A percentile compares a stretch with the other conserved stretches of the same genome.
phyloP scores from a whole-genome alignment of 1,140 invertebrate species.

The Stenopsyche tienmushanensis region DNA sequence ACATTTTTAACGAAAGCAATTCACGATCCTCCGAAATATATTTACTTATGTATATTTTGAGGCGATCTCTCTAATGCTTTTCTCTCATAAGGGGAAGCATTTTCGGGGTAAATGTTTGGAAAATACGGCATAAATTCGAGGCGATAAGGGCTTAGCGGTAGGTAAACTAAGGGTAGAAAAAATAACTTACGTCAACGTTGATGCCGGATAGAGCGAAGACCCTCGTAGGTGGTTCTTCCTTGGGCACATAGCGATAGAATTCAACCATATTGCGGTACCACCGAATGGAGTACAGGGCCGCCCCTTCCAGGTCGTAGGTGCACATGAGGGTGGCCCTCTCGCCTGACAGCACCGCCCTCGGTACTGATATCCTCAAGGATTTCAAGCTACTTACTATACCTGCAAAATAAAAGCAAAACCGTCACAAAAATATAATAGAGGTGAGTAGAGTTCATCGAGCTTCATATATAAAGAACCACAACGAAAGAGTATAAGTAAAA shows the following conservation, averaged over 20 bases:
- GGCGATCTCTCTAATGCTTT: too few relatives aligned
- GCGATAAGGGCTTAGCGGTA: background rate
- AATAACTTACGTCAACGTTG: slow-evolving; percentile 71
- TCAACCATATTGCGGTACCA: slow-evolving; percentile 80
- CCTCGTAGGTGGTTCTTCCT: slow-evolving; percentile 67
- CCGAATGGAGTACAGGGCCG: slow-evolving; percentile 76
- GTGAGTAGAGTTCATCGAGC: too few relatives aligned
- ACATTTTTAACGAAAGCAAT: too few relatives aligned
- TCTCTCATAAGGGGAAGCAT: too few relatives aligned
- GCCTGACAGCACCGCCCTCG: slow-evolving; percentile 68
- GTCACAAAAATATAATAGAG: too few relatives aligned
- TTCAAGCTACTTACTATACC: slow-evolving; percentile 65
- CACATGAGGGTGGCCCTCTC: slow-evolving; percentile 71
- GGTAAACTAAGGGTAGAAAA: background rate
- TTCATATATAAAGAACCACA: too few relatives aligned
- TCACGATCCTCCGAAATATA: too few relatives aligned
- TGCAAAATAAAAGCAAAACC: slow-evolving; percentile 47
- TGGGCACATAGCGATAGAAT: slow-evolving; percentile 74
- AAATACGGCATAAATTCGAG: background rate
- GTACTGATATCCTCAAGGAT: slow-evolving; percentile 72
- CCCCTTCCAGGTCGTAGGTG: slow-evolving; percentile 76
- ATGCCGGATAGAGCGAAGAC: slow-evolving; percentile 70
- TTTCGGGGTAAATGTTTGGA: too few relatives aligned
- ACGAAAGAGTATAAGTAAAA: too few relatives aligned
- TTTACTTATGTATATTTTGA: too few relatives aligned